Conservation (phyloP, 2,113 vertebrate genomes). For the Miniopterus natalensis region DNA sequence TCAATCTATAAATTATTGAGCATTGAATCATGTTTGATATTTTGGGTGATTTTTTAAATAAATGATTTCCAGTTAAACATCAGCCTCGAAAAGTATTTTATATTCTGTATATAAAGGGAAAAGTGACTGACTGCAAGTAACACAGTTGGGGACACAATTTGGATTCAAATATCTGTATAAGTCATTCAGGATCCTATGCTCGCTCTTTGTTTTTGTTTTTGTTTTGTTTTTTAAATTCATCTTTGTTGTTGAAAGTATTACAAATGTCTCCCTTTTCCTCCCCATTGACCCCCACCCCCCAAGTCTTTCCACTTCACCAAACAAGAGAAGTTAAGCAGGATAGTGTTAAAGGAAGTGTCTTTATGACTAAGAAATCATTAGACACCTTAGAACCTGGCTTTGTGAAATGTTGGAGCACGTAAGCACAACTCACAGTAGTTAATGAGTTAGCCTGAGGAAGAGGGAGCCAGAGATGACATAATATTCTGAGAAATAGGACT, state of each 20-base stretch:
- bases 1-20: background rate
- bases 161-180: background rate
- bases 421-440: background rate
- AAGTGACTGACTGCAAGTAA: background rate
- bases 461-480: background rate
- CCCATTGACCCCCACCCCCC: no score
- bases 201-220: no score
- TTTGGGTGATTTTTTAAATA: background rate
- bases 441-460: background rate
- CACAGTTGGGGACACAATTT: background rate
- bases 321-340: background rate
- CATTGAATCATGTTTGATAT: background rate
- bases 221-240: no score
- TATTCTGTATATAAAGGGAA: background rate
- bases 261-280: no score
- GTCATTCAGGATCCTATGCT: background rate
- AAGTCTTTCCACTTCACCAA: background rate
- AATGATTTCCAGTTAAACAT: background rate
- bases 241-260: no score
- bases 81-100: background rate
- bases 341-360: background rate
- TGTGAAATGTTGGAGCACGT: background rate
- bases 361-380: slow-evolving; percentile 38
- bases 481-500: slow-evolving; percentile 47
- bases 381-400: background rate